A percentile compares a stretch with the other conserved stretches of the same genome.
phyloP scores from a whole-genome alignment of 2,113 vertebrate genomes.

The Mystacornis crossleyi region DNA sequence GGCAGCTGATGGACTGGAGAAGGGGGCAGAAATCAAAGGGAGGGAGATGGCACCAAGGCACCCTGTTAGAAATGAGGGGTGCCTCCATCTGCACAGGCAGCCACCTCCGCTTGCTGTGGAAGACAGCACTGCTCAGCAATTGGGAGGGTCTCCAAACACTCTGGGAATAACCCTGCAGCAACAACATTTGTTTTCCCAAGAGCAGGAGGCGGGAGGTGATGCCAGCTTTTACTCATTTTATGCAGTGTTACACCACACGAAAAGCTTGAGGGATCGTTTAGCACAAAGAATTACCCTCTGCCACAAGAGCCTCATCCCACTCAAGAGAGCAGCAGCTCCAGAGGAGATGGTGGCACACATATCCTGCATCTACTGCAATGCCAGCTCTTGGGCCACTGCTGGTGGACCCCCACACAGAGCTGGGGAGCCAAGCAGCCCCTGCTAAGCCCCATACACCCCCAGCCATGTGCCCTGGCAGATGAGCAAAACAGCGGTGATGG shows the following conservation, averaged over 20 bases:
- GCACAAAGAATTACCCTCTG: neutral
- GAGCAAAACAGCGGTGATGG: neutral
- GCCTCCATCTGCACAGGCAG: slow-evolving; percentile 24
- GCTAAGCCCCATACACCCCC: neutral
- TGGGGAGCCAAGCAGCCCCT: neutral
- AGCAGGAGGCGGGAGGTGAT: slow-evolving; percentile 34
- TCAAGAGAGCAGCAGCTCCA: neutral
- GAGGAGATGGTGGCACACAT: accelerated
- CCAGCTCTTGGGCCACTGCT: neutral
- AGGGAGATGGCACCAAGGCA: neutral
- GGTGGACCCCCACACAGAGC: neutral
- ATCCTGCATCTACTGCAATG: neutral
- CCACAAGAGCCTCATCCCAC: neutral
- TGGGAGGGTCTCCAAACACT: slow-evolving; percentile 20
- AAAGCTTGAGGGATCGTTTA: neutral
- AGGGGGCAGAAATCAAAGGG: neutral
- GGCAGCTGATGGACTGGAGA: neutral
- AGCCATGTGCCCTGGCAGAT: neutral
- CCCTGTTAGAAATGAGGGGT: neutral
- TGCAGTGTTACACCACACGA: slow-evolving; percentile 50
- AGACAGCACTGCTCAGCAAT: neutral
- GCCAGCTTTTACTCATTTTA: slow-evolving; percentile 60
- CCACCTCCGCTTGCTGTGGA: neutral
- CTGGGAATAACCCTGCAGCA: slow-evolving; percentile 49
- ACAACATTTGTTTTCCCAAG: slow-evolving; percentile 50